A percentile compares a stretch with the other conserved stretches of the same genome.
Evolutionary conservation across 2,888 invertebrate species (phyloP).

Genomic region (Pyrrhia umbra): DNA sequence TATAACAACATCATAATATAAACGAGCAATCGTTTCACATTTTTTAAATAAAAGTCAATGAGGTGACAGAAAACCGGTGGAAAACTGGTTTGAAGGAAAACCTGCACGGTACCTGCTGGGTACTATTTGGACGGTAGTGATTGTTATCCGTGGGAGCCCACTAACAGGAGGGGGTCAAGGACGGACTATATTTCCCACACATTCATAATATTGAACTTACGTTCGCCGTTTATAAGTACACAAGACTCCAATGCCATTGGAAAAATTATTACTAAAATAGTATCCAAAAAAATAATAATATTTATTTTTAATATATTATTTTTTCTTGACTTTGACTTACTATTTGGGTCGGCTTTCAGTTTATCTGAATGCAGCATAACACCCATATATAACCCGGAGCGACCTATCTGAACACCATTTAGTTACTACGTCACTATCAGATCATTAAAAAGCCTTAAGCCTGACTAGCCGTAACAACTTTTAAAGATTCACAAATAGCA

Average conservation of each 20-base stretch:
- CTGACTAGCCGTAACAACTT: too few relatives aligned
- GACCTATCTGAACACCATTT: too few relatives aligned
- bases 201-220: conserved; percentile 60
- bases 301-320: too few relatives aligned
- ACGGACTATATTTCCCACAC: conserved; percentile 74
- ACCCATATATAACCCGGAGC: too few relatives aligned
- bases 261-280: background rate
- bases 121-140: conserved; percentile 67
- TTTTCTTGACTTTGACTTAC: too few relatives aligned
- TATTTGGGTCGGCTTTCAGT: too few relatives aligned
- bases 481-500: too few relatives aligned
- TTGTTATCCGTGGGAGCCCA: conserved; percentile 79
- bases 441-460: too few relatives aligned
- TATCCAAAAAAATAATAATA: background rate
- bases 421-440: too few relatives aligned
- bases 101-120: conserved; percentile 43
- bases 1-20: conserved; percentile 38
- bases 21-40: conserved; percentile 44
- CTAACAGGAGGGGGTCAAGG: conserved; percentile 78
- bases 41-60: conserved; percentile 51
- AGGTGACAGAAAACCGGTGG: conserved; percentile 57
- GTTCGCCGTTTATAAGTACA: conserved; percentile 37
- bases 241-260: background rate
- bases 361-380: too few relatives aligned
- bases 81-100: conserved; percentile 67